A percentile compares a stretch with the other conserved stretches of the same genome.
These are phyloP conservation scores for Morus bassanus DNA, from an alignment of 2,797 vertebrate species.

Conservation along the genomic window DNA sequence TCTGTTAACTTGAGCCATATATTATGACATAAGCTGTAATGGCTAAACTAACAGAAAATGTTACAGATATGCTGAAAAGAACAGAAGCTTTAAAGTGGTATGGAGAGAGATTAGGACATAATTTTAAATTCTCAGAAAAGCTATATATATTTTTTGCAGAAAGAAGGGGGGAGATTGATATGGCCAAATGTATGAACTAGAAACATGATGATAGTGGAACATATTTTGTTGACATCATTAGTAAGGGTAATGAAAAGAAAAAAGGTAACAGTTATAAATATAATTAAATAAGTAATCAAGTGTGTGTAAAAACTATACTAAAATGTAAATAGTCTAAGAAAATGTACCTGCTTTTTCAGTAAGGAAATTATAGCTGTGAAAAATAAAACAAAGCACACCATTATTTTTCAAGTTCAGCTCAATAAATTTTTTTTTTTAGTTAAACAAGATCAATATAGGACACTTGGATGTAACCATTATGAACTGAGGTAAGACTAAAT, in stretches of 20 bases:
- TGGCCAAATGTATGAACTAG: not conserved
- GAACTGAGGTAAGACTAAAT: not conserved
- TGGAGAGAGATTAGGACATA: not conserved
- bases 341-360: not conserved
- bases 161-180: not conserved
- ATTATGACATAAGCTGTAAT: not conserved
- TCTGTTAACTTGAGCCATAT: not conserved
- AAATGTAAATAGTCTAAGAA: not conserved
- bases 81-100: not conserved
- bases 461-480: not conserved
- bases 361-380: not conserved
- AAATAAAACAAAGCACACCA: not conserved
- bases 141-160: not conserved
- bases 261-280: not conserved
- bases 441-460: not conserved
- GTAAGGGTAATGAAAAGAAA: not conserved
- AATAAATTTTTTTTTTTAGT: not conserved
- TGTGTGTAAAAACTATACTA: not conserved
- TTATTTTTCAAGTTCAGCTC: not conserved
- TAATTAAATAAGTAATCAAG: not conserved
- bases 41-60: not conserved
- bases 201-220: not conserved
- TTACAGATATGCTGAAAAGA: not conserved
- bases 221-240: not conserved
- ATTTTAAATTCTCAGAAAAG: not conserved